Evolutionary conservation across 2,797 vertebrate genomes (phyloP).

Genomic region (Chelidonichthys spinosus): DNA sequence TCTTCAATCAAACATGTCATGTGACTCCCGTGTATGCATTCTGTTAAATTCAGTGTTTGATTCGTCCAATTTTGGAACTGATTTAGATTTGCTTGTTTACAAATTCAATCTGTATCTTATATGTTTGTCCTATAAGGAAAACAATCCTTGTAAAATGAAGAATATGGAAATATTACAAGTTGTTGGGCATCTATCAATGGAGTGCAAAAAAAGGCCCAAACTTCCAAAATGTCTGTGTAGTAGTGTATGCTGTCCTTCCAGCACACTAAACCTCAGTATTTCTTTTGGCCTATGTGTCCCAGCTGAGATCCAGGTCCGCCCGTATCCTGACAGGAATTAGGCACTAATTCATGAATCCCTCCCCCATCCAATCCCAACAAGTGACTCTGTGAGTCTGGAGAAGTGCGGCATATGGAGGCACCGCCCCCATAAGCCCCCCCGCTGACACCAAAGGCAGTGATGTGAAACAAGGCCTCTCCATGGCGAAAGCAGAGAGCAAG

Average conservation of each 20-base stretch:
- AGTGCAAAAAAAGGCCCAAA: neutral
- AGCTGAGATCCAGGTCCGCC: neutral
- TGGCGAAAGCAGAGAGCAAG: constrained; percentile 67
- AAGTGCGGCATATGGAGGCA: constrained; percentile 36
- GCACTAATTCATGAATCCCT: constrained; percentile 10
- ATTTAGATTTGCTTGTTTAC: neutral
- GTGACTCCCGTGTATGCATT: neutral
- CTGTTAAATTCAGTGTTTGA: neutral
- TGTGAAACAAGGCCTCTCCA: constrained; percentile 65
- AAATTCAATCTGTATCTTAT: neutral
- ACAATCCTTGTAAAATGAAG: neutral
- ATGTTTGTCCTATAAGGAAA: neutral
- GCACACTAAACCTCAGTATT: neutral
- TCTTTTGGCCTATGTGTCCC: neutral
- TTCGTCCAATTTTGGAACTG: neutral
- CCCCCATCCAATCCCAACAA: constrained; percentile 28
- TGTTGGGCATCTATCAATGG: neutral
- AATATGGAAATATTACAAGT: neutral
- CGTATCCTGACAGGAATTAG: neutral
- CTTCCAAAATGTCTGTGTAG: neutral
- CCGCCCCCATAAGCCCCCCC: constrained; percentile 21
- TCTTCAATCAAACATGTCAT: neutral
- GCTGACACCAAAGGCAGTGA: constrained; percentile 49
- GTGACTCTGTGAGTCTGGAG: constrained; percentile 24
- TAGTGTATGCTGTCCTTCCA: neutral